A percentile compares a stretch with the other conserved stretches of the same genome.
Conservation (phyloP, 2,113 vertebrate species). For the Catharus fuscescens region DNA sequence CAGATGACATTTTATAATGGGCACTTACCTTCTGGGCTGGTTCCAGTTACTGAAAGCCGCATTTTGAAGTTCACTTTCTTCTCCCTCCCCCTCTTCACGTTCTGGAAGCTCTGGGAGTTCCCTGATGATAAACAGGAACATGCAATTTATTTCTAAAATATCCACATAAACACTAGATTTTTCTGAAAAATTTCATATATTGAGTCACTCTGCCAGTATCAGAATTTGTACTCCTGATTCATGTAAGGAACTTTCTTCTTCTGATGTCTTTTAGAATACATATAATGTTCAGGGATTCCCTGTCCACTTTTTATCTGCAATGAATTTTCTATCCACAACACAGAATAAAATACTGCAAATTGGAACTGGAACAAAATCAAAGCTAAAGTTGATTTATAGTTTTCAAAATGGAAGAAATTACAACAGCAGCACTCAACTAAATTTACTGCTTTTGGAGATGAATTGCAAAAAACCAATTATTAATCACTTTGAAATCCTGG, state of each 20-base stretch:
- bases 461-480: neutral
- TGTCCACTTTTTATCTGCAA: neutral
- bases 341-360: neutral
- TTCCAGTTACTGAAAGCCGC: slow-evolving; percentile 89
- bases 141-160: neutral
- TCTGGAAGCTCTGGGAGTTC: slow-evolving; percentile 89
- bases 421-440: neutral
- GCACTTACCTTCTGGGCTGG: slow-evolving; percentile 87
- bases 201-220: neutral
- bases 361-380: neutral
- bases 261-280: neutral
- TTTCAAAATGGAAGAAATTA: neutral
- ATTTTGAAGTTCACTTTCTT: slow-evolving; percentile 90
- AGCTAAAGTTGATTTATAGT: neutral
- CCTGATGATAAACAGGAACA: slow-evolving; percentile 57
- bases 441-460: neutral
- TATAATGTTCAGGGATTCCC: neutral
- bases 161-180: neutral
- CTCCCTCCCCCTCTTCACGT: slow-evolving; percentile 96
- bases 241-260: neutral
- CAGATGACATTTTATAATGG: neutral
- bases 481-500: neutral
- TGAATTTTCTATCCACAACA: neutral
- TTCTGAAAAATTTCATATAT: neutral
- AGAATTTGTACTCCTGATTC: neutral